A percentile compares a stretch with the other conserved stretches of the same genome.
These are phyloP conservation scores for Phyllostomus hastatus DNA, from an alignment of 2,113 vertebrate genomes.

Conservation along the genomic window DNA sequence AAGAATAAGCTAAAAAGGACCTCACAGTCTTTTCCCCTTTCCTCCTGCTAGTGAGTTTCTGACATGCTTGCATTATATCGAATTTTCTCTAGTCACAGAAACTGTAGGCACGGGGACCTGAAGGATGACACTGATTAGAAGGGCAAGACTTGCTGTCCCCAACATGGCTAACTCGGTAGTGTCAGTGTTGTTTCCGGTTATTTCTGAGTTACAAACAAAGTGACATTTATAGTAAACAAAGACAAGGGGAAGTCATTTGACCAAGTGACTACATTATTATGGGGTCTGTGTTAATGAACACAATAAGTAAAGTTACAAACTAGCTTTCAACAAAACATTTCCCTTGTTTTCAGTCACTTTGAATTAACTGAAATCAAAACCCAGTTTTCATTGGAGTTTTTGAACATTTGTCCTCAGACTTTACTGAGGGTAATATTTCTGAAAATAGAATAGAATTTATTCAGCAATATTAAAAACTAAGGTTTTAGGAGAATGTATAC, in stretches of 20 bases:
- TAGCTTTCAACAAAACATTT: neutral
- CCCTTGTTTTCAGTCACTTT: neutral
- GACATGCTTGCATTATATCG: neutral
- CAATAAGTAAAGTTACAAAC: neutral
- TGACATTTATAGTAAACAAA: neutral
- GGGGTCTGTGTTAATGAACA: neutral
- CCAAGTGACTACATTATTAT: neutral
- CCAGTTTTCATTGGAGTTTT: neutral
- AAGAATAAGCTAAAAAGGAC: neutral
- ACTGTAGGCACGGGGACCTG: accelerated
- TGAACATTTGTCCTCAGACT: neutral
- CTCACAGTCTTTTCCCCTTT: neutral
- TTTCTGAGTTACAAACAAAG: neutral
- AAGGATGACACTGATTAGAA: neutral
- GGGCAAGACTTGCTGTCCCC: neutral
- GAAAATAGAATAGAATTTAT: neutral
- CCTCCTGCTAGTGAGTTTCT: neutral
- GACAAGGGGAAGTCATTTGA: neutral
- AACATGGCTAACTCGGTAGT: neutral
- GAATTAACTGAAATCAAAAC: neutral
- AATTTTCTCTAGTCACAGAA: neutral
- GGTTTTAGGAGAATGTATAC: neutral
- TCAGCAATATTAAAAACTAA: neutral
- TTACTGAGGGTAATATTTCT: neutral
- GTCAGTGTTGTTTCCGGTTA: neutral